phyloP scores from a whole-genome alignment of 2,113 vertebrate species.

The Melanocharis versteri region DNA sequence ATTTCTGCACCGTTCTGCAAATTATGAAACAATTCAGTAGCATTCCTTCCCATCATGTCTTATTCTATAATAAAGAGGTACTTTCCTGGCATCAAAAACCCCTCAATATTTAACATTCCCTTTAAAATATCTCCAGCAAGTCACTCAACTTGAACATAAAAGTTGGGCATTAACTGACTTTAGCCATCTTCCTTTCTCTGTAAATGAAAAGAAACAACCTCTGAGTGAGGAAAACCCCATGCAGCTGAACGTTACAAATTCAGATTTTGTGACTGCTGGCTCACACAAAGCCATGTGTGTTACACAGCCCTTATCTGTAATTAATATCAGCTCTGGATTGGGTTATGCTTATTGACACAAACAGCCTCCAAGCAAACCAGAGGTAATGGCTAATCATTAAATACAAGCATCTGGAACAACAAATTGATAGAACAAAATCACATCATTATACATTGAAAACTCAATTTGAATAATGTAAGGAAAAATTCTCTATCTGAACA shows the following conservation, averaged over 20 bases:
- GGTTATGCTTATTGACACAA: background rate
- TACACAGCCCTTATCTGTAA: background rate
- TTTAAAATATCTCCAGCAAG: background rate
- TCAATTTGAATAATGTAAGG: background rate
- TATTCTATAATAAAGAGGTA: constrained; percentile 2
- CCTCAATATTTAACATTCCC: background rate
- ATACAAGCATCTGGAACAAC: background rate
- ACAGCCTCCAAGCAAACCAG: background rate
- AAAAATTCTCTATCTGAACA: background rate
- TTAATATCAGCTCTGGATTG: background rate
- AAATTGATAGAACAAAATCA: background rate
- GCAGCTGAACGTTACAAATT: background rate
- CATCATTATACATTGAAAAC: background rate
- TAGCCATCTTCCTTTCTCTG: background rate
- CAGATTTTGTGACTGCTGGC: background rate
- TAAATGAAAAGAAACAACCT: background rate
- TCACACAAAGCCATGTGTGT: background rate
- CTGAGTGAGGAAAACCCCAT: background rate
- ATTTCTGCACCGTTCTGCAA: background rate
- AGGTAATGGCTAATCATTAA: background rate
- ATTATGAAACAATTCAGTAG: background rate
- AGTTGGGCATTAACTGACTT: constrained; percentile 4
- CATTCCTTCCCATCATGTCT: background rate
- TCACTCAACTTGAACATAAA: background rate
- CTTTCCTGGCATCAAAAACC: background rate